Percentiles rank a stretch among this genome's conserved stretches.
These are phyloP conservation scores for Agapornis roseicollis DNA, from an alignment of 2,113 vertebrate genomes.

Conservation along the genomic window DNA sequence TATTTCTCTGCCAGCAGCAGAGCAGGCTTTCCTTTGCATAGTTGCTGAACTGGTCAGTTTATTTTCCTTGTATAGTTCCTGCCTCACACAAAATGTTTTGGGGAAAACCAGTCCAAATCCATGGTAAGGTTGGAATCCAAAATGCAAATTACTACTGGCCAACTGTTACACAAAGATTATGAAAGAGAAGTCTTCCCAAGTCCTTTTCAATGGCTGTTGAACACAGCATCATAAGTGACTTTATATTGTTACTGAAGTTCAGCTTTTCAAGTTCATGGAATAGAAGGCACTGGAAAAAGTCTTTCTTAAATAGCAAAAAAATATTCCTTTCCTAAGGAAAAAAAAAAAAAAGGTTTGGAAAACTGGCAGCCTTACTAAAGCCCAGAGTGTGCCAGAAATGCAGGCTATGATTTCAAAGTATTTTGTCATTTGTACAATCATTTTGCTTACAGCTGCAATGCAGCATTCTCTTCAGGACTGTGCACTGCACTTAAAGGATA, in stretches of 20 bases:
- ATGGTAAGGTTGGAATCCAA: background rate
- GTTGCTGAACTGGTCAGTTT: background rate
- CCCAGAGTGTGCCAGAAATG: background rate
- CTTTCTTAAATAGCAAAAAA: background rate
- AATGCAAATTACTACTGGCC: background rate
- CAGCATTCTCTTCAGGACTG: conserved; percentile 32
- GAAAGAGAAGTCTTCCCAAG: background rate
- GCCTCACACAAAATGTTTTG: background rate
- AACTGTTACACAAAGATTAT: background rate
- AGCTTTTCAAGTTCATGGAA: background rate
- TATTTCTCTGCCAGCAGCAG: background rate
- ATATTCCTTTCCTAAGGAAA: background rate
- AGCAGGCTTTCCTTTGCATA: background rate
- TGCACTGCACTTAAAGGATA: conserved; percentile 10
- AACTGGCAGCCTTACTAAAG: background rate
- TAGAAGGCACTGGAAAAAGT: background rate
- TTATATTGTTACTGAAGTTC: background rate
- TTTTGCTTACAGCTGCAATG: conserved; percentile 56
- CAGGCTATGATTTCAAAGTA: background rate
- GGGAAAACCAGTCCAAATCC: background rate
- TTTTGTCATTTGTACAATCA: background rate
- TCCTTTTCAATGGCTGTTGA: background rate
- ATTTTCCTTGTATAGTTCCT: background rate
- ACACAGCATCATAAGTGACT: background rate
- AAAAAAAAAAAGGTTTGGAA: background rate